Evolutionary conservation across 2,113 vertebrate species (phyloP).

Genomic region (Motacilla alba): DNA sequence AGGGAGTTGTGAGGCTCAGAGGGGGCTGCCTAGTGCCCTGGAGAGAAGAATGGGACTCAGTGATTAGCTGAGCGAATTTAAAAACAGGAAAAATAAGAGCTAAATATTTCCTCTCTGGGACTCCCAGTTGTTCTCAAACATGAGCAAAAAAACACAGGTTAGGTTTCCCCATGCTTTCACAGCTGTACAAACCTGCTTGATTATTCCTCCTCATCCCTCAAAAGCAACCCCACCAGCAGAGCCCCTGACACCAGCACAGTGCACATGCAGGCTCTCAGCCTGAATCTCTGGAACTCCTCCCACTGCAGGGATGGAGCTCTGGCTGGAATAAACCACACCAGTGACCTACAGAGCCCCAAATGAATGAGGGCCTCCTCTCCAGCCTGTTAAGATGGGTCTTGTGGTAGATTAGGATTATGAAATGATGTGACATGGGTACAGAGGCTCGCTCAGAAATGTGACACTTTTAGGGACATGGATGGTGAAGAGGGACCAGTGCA

Average conservation of each 20-base stretch:
- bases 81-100: slow-evolving; percentile 51
- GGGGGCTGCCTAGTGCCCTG: neutral
- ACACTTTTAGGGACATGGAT: rapidly evolving
- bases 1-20: neutral
- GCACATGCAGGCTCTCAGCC: neutral
- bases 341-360: neutral
- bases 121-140: neutral
- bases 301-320: neutral
- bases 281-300: neutral
- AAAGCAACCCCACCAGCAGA: neutral
- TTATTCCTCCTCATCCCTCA: neutral
- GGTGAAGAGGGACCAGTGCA: neutral
- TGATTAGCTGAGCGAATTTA: neutral
- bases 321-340: neutral
- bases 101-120: slow-evolving; percentile 34
- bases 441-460: rapidly evolving
- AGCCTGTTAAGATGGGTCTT: neutral
- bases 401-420: neutral
- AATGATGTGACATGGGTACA: neutral
- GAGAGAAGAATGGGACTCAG: neutral
- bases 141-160: neutral
- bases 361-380: neutral
- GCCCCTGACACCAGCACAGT: neutral
- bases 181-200: neutral
- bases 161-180: slow-evolving; percentile 25